Evolutionary conservation across 2,113 vertebrate genomes (phyloP).

Genomic region (Gasterosteus aculeatus): DNA sequence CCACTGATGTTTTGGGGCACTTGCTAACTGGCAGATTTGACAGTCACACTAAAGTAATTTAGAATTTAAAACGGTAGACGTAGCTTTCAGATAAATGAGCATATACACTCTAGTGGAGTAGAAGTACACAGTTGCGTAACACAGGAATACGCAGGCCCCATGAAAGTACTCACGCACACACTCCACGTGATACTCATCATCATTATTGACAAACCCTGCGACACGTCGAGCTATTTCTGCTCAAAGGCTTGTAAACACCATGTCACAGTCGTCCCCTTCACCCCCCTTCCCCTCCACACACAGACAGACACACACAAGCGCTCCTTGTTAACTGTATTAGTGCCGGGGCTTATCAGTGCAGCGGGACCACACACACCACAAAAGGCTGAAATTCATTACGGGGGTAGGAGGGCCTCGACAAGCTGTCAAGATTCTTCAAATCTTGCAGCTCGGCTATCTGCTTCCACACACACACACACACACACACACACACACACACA

Average conservation of each 20-base stretch:
- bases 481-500: not conserved
- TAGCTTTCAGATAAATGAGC: too few species aligned
- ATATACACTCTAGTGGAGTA: not conserved
- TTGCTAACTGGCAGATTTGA: too few species aligned
- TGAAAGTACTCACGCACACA: not conserved
- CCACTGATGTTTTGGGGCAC: not conserved
- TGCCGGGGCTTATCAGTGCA: conserved; percentile 54
- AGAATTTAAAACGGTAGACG: too few species aligned
- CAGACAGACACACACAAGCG: conserved; percentile 14
- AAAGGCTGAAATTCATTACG: conserved; percentile 66
- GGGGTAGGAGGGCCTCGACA: conserved; percentile 66
- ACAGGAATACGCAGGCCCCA: not conserved
- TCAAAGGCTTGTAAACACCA: conserved; percentile 29
- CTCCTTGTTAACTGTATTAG: conserved; percentile 52
- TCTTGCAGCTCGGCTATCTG: conserved; percentile 15
- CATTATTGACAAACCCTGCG: conserved; percentile 30
- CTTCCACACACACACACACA: conserved; percentile 3
- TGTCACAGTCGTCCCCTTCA: not conserved
- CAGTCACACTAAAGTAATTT: too few species aligned
- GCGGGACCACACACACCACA: conserved; percentile 65
- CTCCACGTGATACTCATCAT: conserved; percentile 10
- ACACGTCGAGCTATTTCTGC: conserved; percentile 19
- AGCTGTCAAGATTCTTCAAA: conserved; percentile 58
- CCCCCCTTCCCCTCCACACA: not conserved
- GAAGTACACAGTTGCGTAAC: not conserved